A percentile compares a stretch with the other conserved stretches of the same genome.
These are phyloP conservation scores for Herpetotheres cachinnans DNA, from an alignment of 2,113 vertebrate species.

Conservation along the genomic window DNA sequence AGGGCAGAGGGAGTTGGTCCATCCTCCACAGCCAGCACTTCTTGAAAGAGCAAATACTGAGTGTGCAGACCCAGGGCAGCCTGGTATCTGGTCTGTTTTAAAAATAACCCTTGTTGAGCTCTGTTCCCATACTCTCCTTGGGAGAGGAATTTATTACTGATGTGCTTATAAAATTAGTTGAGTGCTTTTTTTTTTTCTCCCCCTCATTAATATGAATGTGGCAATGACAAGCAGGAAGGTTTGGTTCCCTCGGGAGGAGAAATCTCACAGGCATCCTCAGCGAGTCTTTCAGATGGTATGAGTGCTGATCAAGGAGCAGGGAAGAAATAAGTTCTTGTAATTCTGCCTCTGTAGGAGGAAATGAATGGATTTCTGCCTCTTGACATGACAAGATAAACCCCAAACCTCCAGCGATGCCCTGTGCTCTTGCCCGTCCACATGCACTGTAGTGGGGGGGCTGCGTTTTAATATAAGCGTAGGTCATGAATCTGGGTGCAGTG, in stretches of 20 bases:
- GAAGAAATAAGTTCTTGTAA: background rate
- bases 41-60: background rate
- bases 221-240: background rate
- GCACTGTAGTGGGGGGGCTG: accelerated
- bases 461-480: accelerated
- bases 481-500: background rate
- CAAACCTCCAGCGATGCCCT: background rate
- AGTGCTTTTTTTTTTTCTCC: background rate
- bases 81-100: background rate
- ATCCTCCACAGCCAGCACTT: accelerated
- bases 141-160: background rate
- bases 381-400: background rate
- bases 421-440: background rate
- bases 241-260: background rate
- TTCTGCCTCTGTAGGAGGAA: background rate
- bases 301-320: background rate
- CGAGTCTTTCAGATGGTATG: background rate
- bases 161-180: background rate
- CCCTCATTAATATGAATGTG: background rate
- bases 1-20: background rate
- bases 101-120: background rate
- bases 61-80: background rate
- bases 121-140: background rate
- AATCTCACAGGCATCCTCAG: background rate
- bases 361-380: background rate